Evolutionary conservation across 1,140 invertebrate species (phyloP), one percentile per base, ranked within the genome.

Genomic region (Schlechtendalia chinensis): DNA sequence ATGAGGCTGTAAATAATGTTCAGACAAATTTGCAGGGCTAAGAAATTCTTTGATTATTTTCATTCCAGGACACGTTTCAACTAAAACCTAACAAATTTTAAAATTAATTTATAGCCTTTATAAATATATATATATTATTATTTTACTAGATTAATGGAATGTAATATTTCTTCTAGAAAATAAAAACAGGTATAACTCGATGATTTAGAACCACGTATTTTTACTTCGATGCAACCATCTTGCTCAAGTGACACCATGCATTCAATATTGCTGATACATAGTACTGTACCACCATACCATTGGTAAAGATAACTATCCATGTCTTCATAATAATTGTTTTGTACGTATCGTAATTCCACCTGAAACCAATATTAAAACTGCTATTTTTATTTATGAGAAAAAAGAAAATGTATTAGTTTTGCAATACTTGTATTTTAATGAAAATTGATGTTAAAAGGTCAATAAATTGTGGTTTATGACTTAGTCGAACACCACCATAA

Each of bases 231-330:
- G 67, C 87, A 90, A 59, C 88, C 86, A 82, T 90, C 88, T 75
- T 90, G 88, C 82, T 91, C 89, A 82, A 94, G 87, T 14, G 91
- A 92, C 17, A 94, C 86, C 27, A 94, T 86, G 81, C 91, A 91
- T 85, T 95, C 93, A 72, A 93, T 87, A 53, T 89, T 87, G 2
- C 91, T 90, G 74, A 90, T 90, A 83, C 90, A 92, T 75, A 93
- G 88, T 85, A 94, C 94, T n/a, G 91, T 92, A 19, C 92, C 93
- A 75, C 90, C 87, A 85, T 89, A 90, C 93, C 93, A 95, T 84
- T 95, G 93, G 83, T 93, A 92, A 16, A 95, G 86, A 85, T 94
- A 93, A 65, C 86, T 87, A 54, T 87, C 87, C 82, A 87, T 88
- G 83, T 91, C 92, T 88, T 86, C 90, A 83, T 86, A 79, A 63